Evolutionary conservation across 2,888 invertebrate species (phyloP).

Genomic region (Trichopoda pennipes): DNA sequence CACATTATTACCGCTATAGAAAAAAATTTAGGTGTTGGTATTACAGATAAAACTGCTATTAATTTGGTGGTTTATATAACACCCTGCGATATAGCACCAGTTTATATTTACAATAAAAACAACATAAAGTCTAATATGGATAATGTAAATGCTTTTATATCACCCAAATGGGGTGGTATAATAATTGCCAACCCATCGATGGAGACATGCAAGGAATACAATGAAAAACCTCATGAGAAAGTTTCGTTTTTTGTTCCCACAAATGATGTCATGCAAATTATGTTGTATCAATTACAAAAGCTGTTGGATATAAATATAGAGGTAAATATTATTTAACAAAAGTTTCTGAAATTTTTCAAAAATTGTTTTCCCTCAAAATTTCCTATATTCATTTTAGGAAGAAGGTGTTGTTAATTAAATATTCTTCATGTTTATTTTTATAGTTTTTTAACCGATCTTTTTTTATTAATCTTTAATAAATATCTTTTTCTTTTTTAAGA

Average conservation of each 20-base stretch:
- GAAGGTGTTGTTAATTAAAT: too few species aligned
- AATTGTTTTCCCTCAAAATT: too few species aligned
- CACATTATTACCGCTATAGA: slow-evolving; percentile 93
- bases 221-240: slow-evolving; percentile 75
- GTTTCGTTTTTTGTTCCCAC: slow-evolving; percentile 83
- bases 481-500: too few species aligned
- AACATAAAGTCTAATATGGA: slow-evolving; percentile 80
- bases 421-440: too few species aligned
- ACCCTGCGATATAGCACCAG: slow-evolving; percentile 87
- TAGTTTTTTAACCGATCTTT: too few species aligned
- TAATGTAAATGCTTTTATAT: slow-evolving; percentile 87
- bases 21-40: slow-evolving; percentile 91
- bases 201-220: slow-evolving; percentile 82
- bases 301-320: slow-evolving; percentile 87
- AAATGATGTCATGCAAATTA: slow-evolving; percentile 87
- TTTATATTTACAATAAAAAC: slow-evolving; percentile 85
- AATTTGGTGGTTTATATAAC: slow-evolving; percentile 93
- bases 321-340: slow-evolving; percentile 78
- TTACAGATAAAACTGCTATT: slow-evolving; percentile 89
- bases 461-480: too few species aligned
- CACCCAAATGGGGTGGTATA: slow-evolving; percentile 95
- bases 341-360: too few species aligned
- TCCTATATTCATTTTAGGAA: too few species aligned
- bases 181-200: slow-evolving; percentile 87
- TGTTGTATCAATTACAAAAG: slow-evolving; percentile 88